Conservation (phyloP, 2,113 vertebrate genomes). For the Falco punctatus region DNA sequence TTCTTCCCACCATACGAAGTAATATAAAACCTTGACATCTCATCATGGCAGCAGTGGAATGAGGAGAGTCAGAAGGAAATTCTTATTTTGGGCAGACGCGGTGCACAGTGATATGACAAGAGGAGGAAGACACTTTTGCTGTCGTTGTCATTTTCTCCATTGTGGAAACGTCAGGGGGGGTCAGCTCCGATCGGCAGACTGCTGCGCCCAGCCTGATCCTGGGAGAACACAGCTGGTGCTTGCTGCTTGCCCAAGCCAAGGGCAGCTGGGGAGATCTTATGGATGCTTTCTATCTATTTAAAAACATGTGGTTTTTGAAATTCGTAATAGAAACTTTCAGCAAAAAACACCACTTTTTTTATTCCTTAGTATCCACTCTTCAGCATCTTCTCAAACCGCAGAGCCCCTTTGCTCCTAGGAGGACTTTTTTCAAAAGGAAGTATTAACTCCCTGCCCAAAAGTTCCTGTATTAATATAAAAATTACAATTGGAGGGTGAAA, state of each 20-base stretch:
- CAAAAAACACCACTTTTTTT: neutral
- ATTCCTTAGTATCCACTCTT: neutral
- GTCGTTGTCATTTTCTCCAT: neutral
- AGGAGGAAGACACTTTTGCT: neutral
- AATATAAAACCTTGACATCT: neutral
- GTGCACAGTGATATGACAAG: neutral
- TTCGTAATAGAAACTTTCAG: neutral
- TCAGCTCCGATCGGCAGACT: rapidly evolving
- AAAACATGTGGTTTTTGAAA: neutral
- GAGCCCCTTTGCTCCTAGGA: neutral
- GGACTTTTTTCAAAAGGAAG: neutral
- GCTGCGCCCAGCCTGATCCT: neutral
- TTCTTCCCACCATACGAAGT: neutral
- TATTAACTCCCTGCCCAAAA: neutral
- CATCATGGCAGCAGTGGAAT: neutral
- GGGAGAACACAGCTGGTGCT: neutral
- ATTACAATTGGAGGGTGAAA: neutral
- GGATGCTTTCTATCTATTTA: neutral
- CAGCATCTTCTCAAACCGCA: neutral
- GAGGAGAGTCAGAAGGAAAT: neutral
- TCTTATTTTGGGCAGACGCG: neutral
- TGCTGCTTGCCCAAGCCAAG: neutral
- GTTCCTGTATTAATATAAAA: neutral
- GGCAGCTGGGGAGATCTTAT: neutral
- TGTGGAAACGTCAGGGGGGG: neutral